Conservation (phyloP, 2,888 invertebrate genomes). For the Calliphora vomitoria region DNA sequence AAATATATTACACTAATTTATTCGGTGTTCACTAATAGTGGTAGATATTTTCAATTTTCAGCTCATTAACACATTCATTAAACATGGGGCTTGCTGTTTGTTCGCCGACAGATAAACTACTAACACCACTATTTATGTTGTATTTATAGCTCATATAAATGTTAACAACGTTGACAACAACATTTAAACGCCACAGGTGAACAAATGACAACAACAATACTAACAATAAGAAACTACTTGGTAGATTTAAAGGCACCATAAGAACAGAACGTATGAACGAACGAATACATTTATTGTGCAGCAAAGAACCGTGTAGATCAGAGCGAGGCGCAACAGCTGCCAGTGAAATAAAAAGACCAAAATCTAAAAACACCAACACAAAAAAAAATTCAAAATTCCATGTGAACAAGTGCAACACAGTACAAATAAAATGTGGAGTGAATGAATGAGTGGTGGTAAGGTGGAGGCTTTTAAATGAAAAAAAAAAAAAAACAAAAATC, state of each 20-base stretch:
- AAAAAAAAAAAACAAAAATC: no score
- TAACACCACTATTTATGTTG: slow-evolving; percentile 55
- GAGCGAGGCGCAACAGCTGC: slow-evolving; percentile 33
- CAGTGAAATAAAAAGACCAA: slow-evolving; percentile 15
- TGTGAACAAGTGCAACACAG: slow-evolving; percentile 67
- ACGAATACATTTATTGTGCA: not conserved
- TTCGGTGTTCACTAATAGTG: slow-evolving; percentile 56
- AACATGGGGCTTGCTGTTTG: slow-evolving; percentile 32
- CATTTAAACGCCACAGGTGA: slow-evolving; percentile 74
- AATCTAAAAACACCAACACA: slow-evolving; percentile 63
- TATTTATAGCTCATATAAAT: slow-evolving; percentile 71
- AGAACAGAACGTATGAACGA: slow-evolving; percentile 4
- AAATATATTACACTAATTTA: slow-evolving; percentile 58
- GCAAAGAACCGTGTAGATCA: not conserved
- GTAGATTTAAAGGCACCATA: slow-evolving; percentile 55
- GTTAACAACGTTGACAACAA: slow-evolving; percentile 74
- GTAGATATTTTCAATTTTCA: slow-evolving; percentile 70
- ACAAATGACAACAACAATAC: slow-evolving; percentile 69
- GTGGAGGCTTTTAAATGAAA: slow-evolving; percentile 16
- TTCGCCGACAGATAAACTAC: slow-evolving; percentile 40
- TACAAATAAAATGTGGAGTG: slow-evolving; percentile 1
- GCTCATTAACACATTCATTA: slow-evolving; percentile 73
- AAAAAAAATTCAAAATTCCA: slow-evolving; percentile 33
- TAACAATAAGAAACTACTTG: slow-evolving; percentile 44
- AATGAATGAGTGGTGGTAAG: not conserved